Percentiles rank a stretch among this genome's conserved stretches.
phyloP scores from a whole-genome alignment of 2,797 vertebrate species.

The Agapornis canus region DNA sequence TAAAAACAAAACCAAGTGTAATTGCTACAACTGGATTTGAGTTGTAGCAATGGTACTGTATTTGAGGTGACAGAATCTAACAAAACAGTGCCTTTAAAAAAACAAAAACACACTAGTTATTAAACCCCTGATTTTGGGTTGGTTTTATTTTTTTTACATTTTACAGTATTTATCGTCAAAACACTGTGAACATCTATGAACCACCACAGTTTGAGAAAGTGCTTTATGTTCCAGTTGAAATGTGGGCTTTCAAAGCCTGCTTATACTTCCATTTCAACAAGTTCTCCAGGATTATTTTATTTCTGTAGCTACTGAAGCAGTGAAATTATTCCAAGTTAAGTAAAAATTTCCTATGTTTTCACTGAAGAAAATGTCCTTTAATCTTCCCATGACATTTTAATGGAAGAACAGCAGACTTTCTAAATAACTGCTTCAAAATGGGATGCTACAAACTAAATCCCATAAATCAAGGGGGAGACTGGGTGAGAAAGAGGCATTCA shows the following conservation, averaged over 20 bases:
- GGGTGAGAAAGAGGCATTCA: background rate
- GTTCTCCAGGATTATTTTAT: background rate
- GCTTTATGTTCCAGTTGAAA: constrained; percentile 9
- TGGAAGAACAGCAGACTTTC: background rate
- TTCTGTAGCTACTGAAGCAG: background rate
- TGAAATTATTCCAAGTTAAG: constrained; percentile 11
- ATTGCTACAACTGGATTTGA: background rate
- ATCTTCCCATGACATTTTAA: background rate
- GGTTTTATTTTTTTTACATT: background rate
- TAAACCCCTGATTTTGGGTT: background rate
- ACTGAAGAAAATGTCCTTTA: constrained; percentile 1
- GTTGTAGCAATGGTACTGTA: background rate
- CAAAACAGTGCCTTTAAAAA: background rate
- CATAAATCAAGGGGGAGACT: background rate
- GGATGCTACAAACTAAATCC: background rate
- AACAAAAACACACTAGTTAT: background rate
- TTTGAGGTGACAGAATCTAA: background rate
- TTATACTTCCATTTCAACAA: constrained; percentile 18
- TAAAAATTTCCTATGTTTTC: background rate
- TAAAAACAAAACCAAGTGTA: background rate
- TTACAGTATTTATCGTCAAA: background rate
- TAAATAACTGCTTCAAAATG: background rate
- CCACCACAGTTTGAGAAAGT: background rate
- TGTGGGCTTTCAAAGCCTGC: background rate
- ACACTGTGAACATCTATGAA: background rate